Base-by-base conservation (phyloP, 2,797 vertebrate species). In the Pangasius macronema region DNA sequence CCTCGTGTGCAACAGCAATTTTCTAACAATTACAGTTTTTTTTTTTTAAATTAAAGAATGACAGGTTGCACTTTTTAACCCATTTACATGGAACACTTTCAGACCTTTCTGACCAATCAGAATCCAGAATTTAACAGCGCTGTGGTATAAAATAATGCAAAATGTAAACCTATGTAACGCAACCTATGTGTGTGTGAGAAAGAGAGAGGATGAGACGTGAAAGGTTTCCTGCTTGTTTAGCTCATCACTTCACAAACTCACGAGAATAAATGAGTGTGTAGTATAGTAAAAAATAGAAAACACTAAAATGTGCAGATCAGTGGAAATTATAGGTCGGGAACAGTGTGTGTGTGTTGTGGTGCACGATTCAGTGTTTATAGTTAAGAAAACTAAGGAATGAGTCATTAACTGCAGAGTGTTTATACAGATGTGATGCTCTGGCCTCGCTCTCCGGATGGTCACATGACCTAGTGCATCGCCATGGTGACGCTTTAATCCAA, bases 101-200 rank as follows among this genome's bases (percentile, higher is more conserved):
- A 59, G 76, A 57, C 76, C 24, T 27, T 33, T 36, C 30, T 80
- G 76, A 57, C 76, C 76, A 79, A 57, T 57, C 76, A 79, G 30
- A 18, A 55, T 55, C 75, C 49, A 79, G 51, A 59, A 24, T 39
- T 39, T 5, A 30, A 73, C 33, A 72, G 68, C 5, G 3, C 13
- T 5, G 63, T 67, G 13, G n/a, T 30, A 33, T 14, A 30, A 65
- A 13, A 30, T 16, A 5, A 67, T 33, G 16, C 63, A 30, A n/a
- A 72, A 24, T 11, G 2, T 49, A 2, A 76, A n/a, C 11, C 5
- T 76, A 13, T 76, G 46, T 53, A 16, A 16, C 14, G 16, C 16
- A 18, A 18, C n/a, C n/a, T n/a, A n/a, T n/a, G 18, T 24, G 8
- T 24, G 20, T 61, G 55, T 57, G 53, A 46, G 42, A 46, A 8